Evolutionary conservation across 2,797 vertebrate genomes (phyloP), one percentile per base, ranked within the genome.

Genomic region (Sebastolobus altivelis): DNA sequence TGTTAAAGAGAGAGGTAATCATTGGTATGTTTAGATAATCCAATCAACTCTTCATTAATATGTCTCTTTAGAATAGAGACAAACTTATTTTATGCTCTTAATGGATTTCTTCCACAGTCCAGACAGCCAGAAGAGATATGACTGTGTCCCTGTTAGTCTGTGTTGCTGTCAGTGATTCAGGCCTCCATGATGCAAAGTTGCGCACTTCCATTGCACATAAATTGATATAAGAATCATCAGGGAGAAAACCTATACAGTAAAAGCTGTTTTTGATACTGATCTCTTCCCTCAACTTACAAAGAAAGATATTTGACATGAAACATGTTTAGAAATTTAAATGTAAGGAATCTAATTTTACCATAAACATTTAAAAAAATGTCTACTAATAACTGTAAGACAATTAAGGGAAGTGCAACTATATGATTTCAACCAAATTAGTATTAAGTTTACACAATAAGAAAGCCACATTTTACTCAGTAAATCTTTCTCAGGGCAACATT

Each of bases 11-110:
- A 80, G 22, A 49, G 54, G 61, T 67, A 29, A 73, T 77, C 18
- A 76, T 4, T 59, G 46, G 29, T 72, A 75, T 66, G 25, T 80
- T 52, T 18, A 52, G 55, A 68, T 73, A 60, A 79, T 72, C 43
- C 5, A 75, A 10, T 72, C 46, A 33, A 33, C 14, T 10, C 43
- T 65, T 74, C 38, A 70, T 72, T 22, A 69, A 62, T 54, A 59
- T 75, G 27, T 72, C 37, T 70, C 31, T 71, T 58, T 70, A 38
- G 68, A 66, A 65, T 22, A 7, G 18, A 77, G n/a, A 40, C 16
- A 43, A 4, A 31, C 20, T 10, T 22, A 6, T n/a, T 4, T 72
- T 35, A 6, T 29, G n/a, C 22, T 63, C 37, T 67, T 5, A 13
- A 13, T 59, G 46, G 27, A 37, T 11, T 38, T 35, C 9, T 5